A percentile compares a stretch with the other conserved stretches of the same genome.
Evolutionary conservation across 2,113 vertebrate species (phyloP).

Genomic region (Ginglymostoma cirratum): DNA sequence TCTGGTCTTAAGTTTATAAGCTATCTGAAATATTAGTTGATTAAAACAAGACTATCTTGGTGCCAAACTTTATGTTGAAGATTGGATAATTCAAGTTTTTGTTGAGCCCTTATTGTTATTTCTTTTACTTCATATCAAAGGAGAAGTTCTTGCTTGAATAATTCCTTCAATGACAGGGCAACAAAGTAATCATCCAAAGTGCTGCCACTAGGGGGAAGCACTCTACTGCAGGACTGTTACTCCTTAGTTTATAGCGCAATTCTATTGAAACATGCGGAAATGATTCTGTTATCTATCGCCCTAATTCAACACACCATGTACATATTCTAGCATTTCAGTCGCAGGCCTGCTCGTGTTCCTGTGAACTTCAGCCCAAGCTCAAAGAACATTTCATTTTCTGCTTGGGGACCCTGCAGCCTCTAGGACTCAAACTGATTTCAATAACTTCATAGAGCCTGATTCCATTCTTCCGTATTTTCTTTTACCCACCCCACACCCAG

Average conservation of each 20-base stretch:
- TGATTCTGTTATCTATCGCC: not conserved
- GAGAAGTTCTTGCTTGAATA: not conserved
- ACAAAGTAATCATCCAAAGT: not conserved
- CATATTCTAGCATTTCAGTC: not conserved
- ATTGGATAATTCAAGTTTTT: not conserved
- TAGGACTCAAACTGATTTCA: too few relatives aligned
- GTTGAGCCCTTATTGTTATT: not conserved
- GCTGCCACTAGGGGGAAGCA: conserved; percentile 11
- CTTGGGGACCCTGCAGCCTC: too few relatives aligned
- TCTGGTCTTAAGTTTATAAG: not conserved
- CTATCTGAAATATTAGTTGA: not conserved
- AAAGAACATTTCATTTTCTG: too few relatives aligned
- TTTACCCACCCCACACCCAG: too few relatives aligned
- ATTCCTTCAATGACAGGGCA: not conserved
- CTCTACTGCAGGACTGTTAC: not conserved
- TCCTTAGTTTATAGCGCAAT: not conserved
- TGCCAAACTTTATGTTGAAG: not conserved
- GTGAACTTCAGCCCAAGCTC: too few relatives aligned
- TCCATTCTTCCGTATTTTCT: too few relatives aligned
- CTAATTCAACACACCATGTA: not conserved
- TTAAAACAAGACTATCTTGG: not conserved
- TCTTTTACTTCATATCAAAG: not conserved
- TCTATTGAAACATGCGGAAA: not conserved
- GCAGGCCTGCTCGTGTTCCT: too few relatives aligned
- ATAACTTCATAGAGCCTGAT: too few relatives aligned